Base-by-base conservation (phyloP, 2,888 invertebrate genomes). In the Syrphus vitripennis region DNA sequence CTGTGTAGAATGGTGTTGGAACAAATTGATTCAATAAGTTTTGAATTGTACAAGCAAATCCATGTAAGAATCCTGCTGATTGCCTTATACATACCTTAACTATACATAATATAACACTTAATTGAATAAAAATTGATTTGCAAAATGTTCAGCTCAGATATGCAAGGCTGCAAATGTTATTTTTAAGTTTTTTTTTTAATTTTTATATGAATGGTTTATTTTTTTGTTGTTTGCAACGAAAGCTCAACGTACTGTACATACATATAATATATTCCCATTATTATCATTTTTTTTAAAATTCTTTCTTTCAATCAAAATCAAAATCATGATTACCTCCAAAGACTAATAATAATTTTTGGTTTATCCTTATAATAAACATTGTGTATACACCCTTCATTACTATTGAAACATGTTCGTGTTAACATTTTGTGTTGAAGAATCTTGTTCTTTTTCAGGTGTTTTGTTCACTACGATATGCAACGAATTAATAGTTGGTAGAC, bases 1-100 rank as follows among this genome's bases (percentile, higher is more conserved):
- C 40, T 48, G 55, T 40, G 48, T 78, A 59, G 50, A 71, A 71
- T 45, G 70, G 34, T 63, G 67, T 50, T 67, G 67, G 24, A 67
- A 21, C 7, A 37, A 67, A 61, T 4, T 42, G 42, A 31, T 31
- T 16, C 29, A 31, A 31, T 10, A 26, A 63, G 3, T 42, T n/a
- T 61, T 61, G 61, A 24, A 61, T 40, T 9, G 34, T 10, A 29
- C 12, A 19, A 61, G 9, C n/a, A 14, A 34, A 12, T 57, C 6
- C 29, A 55, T 55, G 24, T 6, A 19, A 34, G n/a, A 31, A 19
- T 34, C 19, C 57, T 19, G 34, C 57, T 42, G n/a, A 40, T 24
- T 40, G 26, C n/a, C 10, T 10, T 26, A n/a, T 9, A 40, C n/a
- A n/a, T n/a, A n/a, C n/a, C n/a, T n/a, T n/a, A n/a, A n/a, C n/a